Percentiles rank a stretch among this genome's conserved stretches.
phyloP scores from a whole-genome alignment of 1,140 invertebrate species.

The Drosophila dunni region DNA sequence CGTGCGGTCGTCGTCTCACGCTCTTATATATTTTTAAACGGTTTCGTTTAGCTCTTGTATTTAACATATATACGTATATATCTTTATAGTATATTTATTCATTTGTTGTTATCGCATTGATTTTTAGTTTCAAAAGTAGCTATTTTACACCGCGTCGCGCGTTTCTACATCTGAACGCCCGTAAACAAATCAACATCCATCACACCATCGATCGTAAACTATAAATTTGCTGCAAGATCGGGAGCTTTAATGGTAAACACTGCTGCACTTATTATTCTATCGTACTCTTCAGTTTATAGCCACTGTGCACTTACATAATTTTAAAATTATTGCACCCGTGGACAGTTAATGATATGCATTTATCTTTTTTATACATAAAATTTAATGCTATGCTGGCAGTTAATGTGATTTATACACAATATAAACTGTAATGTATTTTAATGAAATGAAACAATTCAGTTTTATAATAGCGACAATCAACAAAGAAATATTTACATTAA shows the following conservation, averaged over 20 bases:
- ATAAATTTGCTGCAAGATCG: constrained; percentile 37
- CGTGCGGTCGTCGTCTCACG: constrained; percentile 29
- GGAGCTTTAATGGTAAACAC: constrained; percentile 63
- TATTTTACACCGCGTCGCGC: constrained; percentile 27
- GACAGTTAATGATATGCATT: constrained; percentile 29
- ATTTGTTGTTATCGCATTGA: constrained; percentile 58
- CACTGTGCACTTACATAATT: constrained; percentile 63
- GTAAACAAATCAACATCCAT: constrained; percentile 39
- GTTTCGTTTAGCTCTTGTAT: constrained; percentile 28
- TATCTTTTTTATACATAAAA: constrained; percentile 15
- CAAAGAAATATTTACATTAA: constrained; percentile 12
- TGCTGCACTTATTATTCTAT: constrained; percentile 43
- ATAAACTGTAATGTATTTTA: constrained; percentile 6
- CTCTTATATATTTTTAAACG: constrained; percentile 55
- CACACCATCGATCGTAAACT: constrained; percentile 41
- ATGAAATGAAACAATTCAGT: not conserved
- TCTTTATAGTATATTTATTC: constrained; percentile 36
- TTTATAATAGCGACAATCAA: constrained; percentile 40
- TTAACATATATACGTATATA: constrained; percentile 5
- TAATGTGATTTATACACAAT: constrained; percentile 20
- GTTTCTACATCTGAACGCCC: not conserved
- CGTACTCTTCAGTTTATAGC: constrained; percentile 22
- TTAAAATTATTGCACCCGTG: constrained; percentile 46
- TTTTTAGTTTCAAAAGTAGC: constrained; percentile 44
- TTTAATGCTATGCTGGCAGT: constrained; percentile 13